Percentiles rank a stretch among this genome's conserved stretches.
Conservation (phyloP, 2,113 vertebrate species). For the Oenanthe oenanthe region DNA sequence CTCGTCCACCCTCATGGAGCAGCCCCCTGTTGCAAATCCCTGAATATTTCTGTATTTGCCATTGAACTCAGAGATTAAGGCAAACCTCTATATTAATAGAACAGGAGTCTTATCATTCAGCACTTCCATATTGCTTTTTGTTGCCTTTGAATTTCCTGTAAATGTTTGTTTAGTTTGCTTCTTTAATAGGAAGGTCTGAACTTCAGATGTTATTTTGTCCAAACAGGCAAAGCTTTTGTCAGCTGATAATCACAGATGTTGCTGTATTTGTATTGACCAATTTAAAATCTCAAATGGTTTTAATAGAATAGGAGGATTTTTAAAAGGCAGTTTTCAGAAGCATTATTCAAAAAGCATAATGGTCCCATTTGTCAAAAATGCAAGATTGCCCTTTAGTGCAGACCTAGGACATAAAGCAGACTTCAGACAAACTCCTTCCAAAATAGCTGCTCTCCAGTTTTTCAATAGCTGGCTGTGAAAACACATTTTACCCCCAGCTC, state of each 20-base stretch:
- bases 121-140: neutral
- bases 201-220: neutral
- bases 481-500: neutral
- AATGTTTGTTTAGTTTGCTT: neutral
- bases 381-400: neutral
- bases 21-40: neutral
- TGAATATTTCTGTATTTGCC: neutral
- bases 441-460: neutral
- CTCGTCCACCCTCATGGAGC: rapidly evolving
- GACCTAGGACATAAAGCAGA: neutral
- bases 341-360: neutral
- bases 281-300: neutral
- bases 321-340: neutral
- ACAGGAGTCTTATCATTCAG: neutral
- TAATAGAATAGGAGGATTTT: neutral
- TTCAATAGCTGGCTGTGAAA: neutral
- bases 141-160: neutral
- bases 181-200: neutral
- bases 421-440: neutral
- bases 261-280: neutral
- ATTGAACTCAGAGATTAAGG: neutral
- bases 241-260: neutral
- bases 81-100: neutral
- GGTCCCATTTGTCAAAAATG: neutral
- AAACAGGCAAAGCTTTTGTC: neutral